Percentiles rank a stretch among this genome's conserved stretches.
phyloP scores from a whole-genome alignment of 2,113 vertebrate species.

The Mus pahari region DNA sequence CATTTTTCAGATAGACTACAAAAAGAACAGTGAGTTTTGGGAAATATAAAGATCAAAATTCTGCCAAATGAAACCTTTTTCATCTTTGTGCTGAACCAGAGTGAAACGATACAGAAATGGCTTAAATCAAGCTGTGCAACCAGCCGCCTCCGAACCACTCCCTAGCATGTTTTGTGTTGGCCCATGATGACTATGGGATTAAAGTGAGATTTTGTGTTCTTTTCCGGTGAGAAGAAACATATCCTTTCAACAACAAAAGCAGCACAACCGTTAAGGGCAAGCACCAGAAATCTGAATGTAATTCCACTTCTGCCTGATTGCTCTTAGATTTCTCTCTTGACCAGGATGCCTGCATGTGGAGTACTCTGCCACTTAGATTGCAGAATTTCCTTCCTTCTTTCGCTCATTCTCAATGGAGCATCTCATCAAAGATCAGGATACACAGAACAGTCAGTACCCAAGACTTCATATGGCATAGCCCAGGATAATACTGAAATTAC shows the following conservation, averaged over 20 bases:
- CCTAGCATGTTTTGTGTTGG: slow-evolving; percentile 44
- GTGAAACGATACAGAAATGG: not conserved
- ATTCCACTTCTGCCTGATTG: not conserved
- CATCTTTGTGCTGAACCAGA: slow-evolving; percentile 7
- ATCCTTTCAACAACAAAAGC: not conserved
- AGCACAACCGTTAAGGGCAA: not conserved
- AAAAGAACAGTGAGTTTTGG: slow-evolving; percentile 45
- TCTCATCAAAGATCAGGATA: not conserved
- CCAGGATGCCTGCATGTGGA: not conserved
- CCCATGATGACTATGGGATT: slow-evolving; percentile 24
- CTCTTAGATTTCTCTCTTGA: slow-evolving; percentile 4
- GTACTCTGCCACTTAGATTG: not conserved
- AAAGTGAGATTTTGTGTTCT: slow-evolving; percentile 47
- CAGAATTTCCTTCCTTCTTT: not conserved
- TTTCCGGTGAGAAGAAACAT: slow-evolving; percentile 25
- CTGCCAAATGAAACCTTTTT: slow-evolving; percentile 21
- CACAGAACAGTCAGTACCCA: not conserved
- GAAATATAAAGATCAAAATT: slow-evolving; percentile 50
- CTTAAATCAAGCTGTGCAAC: not conserved
- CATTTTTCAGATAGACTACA: slow-evolving; percentile 20
- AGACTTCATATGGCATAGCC: not conserved
- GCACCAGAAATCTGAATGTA: not conserved
- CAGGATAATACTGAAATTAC: not conserved
- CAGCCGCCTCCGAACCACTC: not conserved
- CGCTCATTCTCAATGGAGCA: not conserved